A percentile compares a stretch with the other conserved stretches of the same genome.
Evolutionary conservation across 2,888 invertebrate species (phyloP).

Genomic region (Sycophila texana): DNA sequence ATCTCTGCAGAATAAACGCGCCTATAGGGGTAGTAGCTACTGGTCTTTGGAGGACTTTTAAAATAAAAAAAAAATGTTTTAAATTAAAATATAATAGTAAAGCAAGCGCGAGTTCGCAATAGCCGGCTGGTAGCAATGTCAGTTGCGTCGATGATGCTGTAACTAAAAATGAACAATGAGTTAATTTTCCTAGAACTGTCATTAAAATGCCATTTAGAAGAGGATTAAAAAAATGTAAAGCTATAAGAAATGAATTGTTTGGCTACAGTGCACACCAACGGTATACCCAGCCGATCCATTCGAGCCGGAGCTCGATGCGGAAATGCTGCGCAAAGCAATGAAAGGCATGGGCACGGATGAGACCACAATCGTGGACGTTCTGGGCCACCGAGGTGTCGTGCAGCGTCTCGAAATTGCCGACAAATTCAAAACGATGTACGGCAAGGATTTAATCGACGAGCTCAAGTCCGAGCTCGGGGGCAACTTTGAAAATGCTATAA

Average conservation of each 20-base stretch:
- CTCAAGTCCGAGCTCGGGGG: constrained; percentile 93
- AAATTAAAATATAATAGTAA: too few relatives aligned
- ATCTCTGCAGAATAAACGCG: too few relatives aligned
- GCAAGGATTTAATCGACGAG: constrained; percentile 89
- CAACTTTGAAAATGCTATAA: constrained; percentile 88
- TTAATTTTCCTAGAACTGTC: too few relatives aligned
- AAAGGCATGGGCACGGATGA: constrained; percentile 96
- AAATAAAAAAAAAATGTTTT: too few relatives aligned
- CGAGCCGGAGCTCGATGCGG: constrained; percentile 88
- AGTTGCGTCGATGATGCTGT: not conserved
- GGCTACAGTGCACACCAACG: constrained; percentile 83
- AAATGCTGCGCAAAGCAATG: constrained; percentile 91
- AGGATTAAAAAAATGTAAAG: too few relatives aligned
- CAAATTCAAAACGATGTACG: constrained; percentile 90
- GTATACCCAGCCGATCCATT: constrained; percentile 86
- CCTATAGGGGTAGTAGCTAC: too few relatives aligned
- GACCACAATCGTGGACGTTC: constrained; percentile 89
- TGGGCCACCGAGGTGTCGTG: constrained; percentile 88
- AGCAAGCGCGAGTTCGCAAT: too few relatives aligned
- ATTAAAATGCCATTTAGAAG: too few relatives aligned
- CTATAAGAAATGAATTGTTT: too few relatives aligned
- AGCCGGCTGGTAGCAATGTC: not conserved
- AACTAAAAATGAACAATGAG: constrained; percentile 12
- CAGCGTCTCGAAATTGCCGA: constrained; percentile 90
- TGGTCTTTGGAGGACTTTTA: too few relatives aligned